Conservation (phyloP, 1,140 invertebrate species). For the Odontomachus brunneus region DNA sequence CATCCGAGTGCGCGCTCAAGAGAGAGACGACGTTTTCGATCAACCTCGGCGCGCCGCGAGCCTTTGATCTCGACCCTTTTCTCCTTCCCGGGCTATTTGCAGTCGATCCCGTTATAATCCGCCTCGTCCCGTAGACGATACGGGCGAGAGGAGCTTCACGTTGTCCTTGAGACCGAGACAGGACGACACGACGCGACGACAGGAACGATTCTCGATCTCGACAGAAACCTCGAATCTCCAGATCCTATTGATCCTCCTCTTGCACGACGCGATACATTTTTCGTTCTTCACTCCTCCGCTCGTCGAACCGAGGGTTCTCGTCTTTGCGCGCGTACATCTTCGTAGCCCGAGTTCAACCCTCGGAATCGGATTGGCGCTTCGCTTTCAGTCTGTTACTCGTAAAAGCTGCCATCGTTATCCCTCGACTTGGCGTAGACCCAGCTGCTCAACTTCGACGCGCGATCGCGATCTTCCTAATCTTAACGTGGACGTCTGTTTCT, state of each 20-base stretch:
- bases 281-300: not conserved
- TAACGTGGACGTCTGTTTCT: slow-evolving; percentile 55
- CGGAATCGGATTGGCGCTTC: slow-evolving; percentile 2
- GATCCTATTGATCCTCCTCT: not conserved
- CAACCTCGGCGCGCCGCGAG: slow-evolving; percentile 16
- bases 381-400: not conserved
- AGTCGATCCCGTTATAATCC: slow-evolving; percentile 31
- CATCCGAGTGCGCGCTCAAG: slow-evolving; percentile 28
- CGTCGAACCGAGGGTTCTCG: slow-evolving; percentile 5
- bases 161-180: slow-evolving; percentile 22
- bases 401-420: slow-evolving; percentile 27
- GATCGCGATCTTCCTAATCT: slow-evolving; percentile 35
- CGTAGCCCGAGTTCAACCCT: not conserved
- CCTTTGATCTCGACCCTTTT: slow-evolving; percentile 48
- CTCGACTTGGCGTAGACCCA: not conserved
- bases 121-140: not conserved
- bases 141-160: not conserved
- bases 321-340: slow-evolving; percentile 13
- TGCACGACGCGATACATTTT: too few species aligned
- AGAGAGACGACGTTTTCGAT: slow-evolving; percentile 24
- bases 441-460: slow-evolving; percentile 19
- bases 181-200: not conserved
- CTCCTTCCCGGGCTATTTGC: slow-evolving; percentile 37
- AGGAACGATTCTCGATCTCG: not conserved
- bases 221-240: not conserved